Conservation (phyloP, 2,797 vertebrate genomes). For the Sylvia borin region DNA sequence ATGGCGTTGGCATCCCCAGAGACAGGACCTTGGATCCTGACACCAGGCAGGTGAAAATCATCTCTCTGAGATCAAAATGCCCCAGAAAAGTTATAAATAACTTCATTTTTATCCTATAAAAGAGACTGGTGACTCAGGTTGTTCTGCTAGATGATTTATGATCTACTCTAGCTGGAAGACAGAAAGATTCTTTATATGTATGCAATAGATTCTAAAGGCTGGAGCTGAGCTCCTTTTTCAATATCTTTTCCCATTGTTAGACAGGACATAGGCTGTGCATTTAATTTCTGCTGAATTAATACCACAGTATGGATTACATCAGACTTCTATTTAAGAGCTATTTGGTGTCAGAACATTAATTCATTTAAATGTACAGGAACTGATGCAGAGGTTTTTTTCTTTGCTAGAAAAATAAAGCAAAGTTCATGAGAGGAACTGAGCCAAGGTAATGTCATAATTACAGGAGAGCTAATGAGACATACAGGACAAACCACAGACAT, state of each 20-base stretch:
- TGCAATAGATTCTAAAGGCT: not conserved
- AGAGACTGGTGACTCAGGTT: not conserved
- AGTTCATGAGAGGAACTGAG: not conserved
- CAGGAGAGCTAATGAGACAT: not conserved
- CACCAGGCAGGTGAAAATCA: not conserved
- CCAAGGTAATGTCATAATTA: not conserved
- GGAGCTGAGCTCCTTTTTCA: not conserved
- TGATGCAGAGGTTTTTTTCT: not conserved
- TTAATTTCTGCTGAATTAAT: slow-evolving; percentile 17
- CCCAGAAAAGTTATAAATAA: not conserved
- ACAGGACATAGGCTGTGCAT: not conserved
- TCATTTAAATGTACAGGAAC: not conserved
- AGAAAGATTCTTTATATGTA: not conserved
- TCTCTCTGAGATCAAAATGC: not conserved
- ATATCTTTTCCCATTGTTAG: not conserved
- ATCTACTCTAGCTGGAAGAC: not conserved
- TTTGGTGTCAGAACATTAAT: not conserved
- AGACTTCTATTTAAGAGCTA: not conserved
- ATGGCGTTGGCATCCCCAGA: accelerated
- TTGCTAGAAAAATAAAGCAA: not conserved
- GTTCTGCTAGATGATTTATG: not conserved
- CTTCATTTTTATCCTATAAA: not conserved
- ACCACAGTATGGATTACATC: not conserved
- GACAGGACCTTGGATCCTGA: not conserved
- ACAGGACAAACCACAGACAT: not conserved